phyloP scores from a whole-genome alignment of 2,888 invertebrate genomes.

The Cremastinae sp. region DNA sequence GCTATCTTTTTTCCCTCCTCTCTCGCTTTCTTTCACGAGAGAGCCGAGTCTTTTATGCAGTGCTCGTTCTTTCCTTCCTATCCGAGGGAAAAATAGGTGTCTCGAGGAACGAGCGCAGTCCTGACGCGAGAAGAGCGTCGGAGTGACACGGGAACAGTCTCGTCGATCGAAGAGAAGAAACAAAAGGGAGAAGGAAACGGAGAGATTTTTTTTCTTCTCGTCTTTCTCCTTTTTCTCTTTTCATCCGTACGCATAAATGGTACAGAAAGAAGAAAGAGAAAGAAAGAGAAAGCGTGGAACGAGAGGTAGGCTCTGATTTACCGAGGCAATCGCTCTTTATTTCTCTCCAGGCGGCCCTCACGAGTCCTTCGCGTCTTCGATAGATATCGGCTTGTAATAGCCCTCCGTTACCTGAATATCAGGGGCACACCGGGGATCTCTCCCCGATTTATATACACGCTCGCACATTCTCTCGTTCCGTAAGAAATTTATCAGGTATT shows the following conservation, averaged over 20 bases:
- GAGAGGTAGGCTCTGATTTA: slow-evolving; percentile 76
- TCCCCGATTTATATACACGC: slow-evolving; percentile 1
- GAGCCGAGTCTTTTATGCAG: slow-evolving; percentile 56
- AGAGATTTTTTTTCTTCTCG: slow-evolving; percentile 38
- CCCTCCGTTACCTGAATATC: slow-evolving; percentile 79
- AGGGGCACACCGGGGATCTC: slow-evolving; percentile 31
- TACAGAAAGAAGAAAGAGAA: slow-evolving; percentile 18
- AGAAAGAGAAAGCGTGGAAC: slow-evolving; percentile 47
- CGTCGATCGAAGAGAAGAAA: slow-evolving; percentile 50
- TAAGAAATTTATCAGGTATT: slow-evolving; percentile 69
- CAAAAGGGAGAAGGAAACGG: slow-evolving; percentile 58
- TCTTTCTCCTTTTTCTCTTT: no score
- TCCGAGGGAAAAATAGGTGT: slow-evolving; percentile 44
- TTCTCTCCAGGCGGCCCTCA: slow-evolving; percentile 80
- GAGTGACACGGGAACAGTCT: slow-evolving; percentile 59
- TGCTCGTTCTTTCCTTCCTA: slow-evolving; percentile 35
- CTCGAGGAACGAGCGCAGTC: slow-evolving; percentile 40
- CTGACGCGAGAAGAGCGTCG: slow-evolving; percentile 25
- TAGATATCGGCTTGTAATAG: slow-evolving; percentile 80
- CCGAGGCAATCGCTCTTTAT: slow-evolving; percentile 80
- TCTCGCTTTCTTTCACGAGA: slow-evolving; percentile 23
- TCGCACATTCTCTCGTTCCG: slow-evolving; percentile 13
- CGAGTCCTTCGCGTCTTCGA: slow-evolving; percentile 73
- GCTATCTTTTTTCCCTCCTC: slow-evolving; percentile 48
- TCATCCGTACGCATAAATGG: no score